Percentiles rank a stretch among this genome's conserved stretches.
Evolutionary conservation across 2,797 vertebrate species (phyloP).

Genomic region (Sebastes trivittatus): DNA sequence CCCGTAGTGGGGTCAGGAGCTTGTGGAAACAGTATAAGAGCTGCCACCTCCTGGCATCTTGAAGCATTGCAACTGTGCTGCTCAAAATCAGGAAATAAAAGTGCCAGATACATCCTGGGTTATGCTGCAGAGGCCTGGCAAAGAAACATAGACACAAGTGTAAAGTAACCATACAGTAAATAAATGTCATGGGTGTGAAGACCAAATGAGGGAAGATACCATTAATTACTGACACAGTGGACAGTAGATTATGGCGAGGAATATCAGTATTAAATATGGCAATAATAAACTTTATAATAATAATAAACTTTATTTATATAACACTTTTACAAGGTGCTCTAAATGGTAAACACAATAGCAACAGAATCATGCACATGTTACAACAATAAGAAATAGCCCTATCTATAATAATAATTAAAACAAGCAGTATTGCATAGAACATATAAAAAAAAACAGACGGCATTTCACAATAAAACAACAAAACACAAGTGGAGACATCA

Average conservation of each 20-base stretch:
- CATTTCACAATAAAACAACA: too few species aligned
- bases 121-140: neutral
- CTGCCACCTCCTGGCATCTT: conserved; percentile 84
- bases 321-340: too few species aligned
- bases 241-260: neutral
- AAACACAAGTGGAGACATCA: too few species aligned
- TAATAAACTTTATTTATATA: too few species aligned
- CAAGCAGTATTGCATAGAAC: too few species aligned
- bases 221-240: neutral
- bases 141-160: neutral
- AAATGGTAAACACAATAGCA: too few species aligned
- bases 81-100: conserved; percentile 29
- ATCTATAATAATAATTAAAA: too few species aligned
- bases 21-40: conserved; percentile 79
- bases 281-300: neutral
- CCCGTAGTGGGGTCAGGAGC: neutral
- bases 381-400: too few species aligned
- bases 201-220: neutral
- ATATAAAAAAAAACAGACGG: too few species aligned
- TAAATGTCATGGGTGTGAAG: neutral
- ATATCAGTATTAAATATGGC: neutral
- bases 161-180: neutral
- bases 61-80: conserved; percentile 56
- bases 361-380: too few species aligned
- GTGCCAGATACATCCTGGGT: neutral